Evolutionary conservation across 2,797 vertebrate species (phyloP), one percentile per base, ranked within the genome.

Genomic region (Lophotriccus pileatus): DNA sequence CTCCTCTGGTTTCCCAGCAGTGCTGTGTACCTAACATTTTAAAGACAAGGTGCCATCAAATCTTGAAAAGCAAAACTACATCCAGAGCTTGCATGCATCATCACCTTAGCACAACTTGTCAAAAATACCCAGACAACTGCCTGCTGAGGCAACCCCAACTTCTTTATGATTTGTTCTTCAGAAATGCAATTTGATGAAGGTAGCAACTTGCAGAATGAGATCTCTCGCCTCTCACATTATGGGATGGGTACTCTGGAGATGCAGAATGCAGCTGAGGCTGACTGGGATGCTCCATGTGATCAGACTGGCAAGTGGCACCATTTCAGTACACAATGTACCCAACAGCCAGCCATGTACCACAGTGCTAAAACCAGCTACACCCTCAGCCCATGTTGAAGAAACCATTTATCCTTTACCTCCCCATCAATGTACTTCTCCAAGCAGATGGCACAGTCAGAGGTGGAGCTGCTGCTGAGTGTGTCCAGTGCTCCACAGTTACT

Each of bases 391-490:
- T 2, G 27, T 28, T 85, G 63, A 87, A 90, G 46, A 86, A 47
- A 36, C 28, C 28, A 59, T 66, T 66, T 69, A 46, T 60, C 55
- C 52, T 94, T 98, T 97, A 99, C 99, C 99, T 99, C 99, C 59
- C 99, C 99, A 2, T 99, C 99, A 4, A 99, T 99, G 98, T 99
- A 99, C 95, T 99, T 99, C 98, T 99, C 99, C 95, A 99, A 98
- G 96, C 99, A 99, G 98, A 99, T 99, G 98, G 99, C 99, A 32
- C 99, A 99, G 98, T 99, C 99, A 0, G 99, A 98, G 14, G 99
- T 99, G 90, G 99, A 99, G 97, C 99, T 99, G 97, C 99, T 99
- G 97, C 99, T 99, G 94, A 99, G 98, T 0, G 99, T 98, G 89
- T 99, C 99, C 24, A 99, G 98, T 15, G 98, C 98, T 36, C 98